Base-by-base conservation (phyloP, 2,888 invertebrate species). In the Eueremaeus valkanovi region DNA sequence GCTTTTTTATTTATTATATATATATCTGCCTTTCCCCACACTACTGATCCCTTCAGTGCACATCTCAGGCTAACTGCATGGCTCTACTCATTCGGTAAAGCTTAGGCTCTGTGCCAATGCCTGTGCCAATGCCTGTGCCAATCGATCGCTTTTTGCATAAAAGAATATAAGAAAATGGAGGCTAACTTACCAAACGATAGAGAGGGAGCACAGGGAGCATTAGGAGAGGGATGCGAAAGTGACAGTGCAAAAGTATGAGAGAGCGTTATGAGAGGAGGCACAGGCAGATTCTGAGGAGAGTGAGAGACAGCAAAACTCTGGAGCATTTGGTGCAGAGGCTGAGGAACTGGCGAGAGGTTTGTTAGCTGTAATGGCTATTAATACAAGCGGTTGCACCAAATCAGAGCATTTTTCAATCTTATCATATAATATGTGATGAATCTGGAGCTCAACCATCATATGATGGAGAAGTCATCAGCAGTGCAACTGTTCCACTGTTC, bases 121-220 rank as follows among this genome's bases (percentile, higher is more conserved):
- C 36, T 36, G 31, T 55, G 27, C 49, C 16, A n/a, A 6, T 49
- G 8, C 16, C 45, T 45, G 16, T 45, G 16, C 66, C 66, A 31
- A 66, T 66, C 66, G 66, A 66, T 66, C 66, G 66, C 66, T 66
- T 66, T 49, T 66, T 66, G 66, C 66, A 66, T 66, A 66, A 66
- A 66, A 66, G 66, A 66, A 66, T 66, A 66, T 66, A 66, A 66
- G 66, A 66, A 66, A 66, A 66, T 66, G 66, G 66, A 66, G 66
- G 66, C 24, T 40, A 66, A 66, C 66, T 66, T 66, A 66, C 13
- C 11, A 66, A 66, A 66, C 21, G 66, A 21, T 55, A 21, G 55
- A 24, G 55, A 61, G 58, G 6, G 24, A 58, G 61, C 29, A 61
- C 33, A 61, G 61, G 33, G 61, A 61, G 61, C 29, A 61, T 8